phyloP scores from a whole-genome alignment of 1,140 invertebrate species.

The Leptoteleia sp. region DNA sequence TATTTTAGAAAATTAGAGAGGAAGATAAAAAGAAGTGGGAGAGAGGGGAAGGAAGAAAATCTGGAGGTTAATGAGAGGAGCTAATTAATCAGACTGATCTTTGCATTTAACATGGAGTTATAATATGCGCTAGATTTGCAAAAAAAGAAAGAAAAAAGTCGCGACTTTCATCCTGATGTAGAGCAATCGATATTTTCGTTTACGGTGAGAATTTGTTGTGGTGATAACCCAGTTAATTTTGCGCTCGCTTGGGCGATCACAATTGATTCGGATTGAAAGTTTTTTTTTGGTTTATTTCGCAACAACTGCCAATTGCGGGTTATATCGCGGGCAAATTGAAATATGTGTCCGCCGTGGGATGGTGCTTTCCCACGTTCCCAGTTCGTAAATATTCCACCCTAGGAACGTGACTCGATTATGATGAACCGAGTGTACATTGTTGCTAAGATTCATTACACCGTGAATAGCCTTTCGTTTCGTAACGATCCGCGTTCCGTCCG shows the following conservation, averaged over 20 bases:
- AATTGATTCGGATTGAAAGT: no score
- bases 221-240: conserved; percentile 43
- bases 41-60: no score
- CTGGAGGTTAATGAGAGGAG: no score
- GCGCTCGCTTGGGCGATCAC: no score
- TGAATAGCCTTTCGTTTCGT: neutral
- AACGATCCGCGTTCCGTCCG: neutral
- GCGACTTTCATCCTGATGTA: conserved; percentile 22
- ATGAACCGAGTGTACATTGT: conserved; percentile 39
- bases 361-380: conserved; percentile 56
- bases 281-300: no score
- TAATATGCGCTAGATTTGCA: conserved; percentile 2
- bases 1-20: no score
- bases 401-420: conserved; percentile 57
- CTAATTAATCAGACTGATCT: no score
- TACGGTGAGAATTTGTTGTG: conserved; percentile 37
- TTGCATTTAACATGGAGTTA: no score
- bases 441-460: conserved; percentile 15
- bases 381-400: conserved; percentile 50
- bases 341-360: conserved; percentile 10
- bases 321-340: conserved; percentile 25
- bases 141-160: no score
- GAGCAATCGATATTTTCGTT: conserved; percentile 52
- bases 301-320: no score
- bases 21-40: no score